Percentiles rank a stretch among this genome's conserved stretches.
These are phyloP conservation scores for Lepidurus apus DNA, from an alignment of 1,140 invertebrate species.

Conservation along the genomic window DNA sequence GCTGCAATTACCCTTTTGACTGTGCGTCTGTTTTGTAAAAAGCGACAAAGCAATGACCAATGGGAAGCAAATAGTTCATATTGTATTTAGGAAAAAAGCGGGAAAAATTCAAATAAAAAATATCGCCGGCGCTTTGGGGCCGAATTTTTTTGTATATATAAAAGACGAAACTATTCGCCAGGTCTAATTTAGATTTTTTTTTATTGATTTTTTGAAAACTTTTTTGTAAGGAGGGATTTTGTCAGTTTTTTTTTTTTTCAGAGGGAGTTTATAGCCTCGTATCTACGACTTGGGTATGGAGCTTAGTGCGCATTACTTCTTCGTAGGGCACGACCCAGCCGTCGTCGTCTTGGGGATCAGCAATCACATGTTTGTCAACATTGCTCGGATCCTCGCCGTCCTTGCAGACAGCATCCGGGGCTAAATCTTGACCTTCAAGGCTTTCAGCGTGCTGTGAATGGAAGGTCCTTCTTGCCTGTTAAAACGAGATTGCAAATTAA, in stretches of 20 bases:
- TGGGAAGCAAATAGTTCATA: too few species aligned
- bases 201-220: too few species aligned
- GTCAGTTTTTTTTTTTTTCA: not conserved
- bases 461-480: constrained; percentile 18
- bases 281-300: not conserved
- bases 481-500: not conserved
- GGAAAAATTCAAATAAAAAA: too few species aligned
- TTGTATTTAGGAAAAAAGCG: too few species aligned
- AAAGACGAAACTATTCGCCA: too few species aligned
- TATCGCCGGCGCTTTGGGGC: too few species aligned
- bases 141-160: too few species aligned
- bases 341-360: constrained; percentile 27
- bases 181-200: too few species aligned
- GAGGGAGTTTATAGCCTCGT: not conserved
- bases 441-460: not conserved
- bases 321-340: constrained; percentile 33
- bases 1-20: too few species aligned
- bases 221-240: too few species aligned
- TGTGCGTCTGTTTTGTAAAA: too few species aligned
- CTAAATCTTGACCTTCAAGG: constrained; percentile 26
- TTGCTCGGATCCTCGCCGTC: constrained; percentile 27
- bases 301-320: constrained; percentile 8
- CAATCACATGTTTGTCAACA: constrained; percentile 23
- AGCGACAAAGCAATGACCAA: too few species aligned
- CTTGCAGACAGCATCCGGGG: constrained; percentile 28